These are phyloP conservation scores for Caranx ignobilis DNA, from an alignment of 2,113 vertebrate species.

Conservation along the genomic window DNA sequence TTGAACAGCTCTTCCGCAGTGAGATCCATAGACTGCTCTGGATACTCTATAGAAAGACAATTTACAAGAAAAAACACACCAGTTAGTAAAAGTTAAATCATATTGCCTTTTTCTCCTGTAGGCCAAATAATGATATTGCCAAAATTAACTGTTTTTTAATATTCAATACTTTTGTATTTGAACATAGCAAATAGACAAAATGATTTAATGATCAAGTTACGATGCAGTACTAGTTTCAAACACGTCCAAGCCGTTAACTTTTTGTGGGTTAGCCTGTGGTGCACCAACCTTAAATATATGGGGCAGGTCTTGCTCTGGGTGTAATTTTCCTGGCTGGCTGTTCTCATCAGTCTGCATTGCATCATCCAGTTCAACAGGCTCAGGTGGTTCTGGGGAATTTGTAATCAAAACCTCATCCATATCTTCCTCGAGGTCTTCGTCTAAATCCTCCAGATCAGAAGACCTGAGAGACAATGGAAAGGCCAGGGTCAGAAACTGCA, in stretches of 20 bases:
- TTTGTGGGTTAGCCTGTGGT: background rate
- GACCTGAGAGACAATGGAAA: constrained; percentile 31
- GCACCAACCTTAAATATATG: constrained; percentile 76
- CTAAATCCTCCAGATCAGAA: background rate
- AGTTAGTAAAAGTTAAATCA: background rate
- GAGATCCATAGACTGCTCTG: constrained; percentile 44
- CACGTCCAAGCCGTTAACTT: background rate
- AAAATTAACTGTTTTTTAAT: background rate
- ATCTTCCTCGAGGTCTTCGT: background rate
- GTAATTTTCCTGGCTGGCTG: constrained; percentile 55
- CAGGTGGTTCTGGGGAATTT: constrained; percentile 67
- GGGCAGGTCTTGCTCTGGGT: constrained; percentile 67
- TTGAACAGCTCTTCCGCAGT: constrained; percentile 33
- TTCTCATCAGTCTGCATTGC: constrained; percentile 17
- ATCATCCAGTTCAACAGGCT: constrained; percentile 47
- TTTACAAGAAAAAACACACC: background rate
- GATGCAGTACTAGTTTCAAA: background rate
- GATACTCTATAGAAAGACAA: constrained; percentile 66
- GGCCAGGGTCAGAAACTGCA: background rate
- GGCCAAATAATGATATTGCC: background rate
- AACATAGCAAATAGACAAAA: no score
- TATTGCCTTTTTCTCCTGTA: no score
- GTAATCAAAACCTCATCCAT: constrained; percentile 31
- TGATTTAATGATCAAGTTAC: background rate
- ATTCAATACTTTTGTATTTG: background rate